Conservation (phyloP, 2,797 vertebrate species). For the Melanitta fusca region DNA sequence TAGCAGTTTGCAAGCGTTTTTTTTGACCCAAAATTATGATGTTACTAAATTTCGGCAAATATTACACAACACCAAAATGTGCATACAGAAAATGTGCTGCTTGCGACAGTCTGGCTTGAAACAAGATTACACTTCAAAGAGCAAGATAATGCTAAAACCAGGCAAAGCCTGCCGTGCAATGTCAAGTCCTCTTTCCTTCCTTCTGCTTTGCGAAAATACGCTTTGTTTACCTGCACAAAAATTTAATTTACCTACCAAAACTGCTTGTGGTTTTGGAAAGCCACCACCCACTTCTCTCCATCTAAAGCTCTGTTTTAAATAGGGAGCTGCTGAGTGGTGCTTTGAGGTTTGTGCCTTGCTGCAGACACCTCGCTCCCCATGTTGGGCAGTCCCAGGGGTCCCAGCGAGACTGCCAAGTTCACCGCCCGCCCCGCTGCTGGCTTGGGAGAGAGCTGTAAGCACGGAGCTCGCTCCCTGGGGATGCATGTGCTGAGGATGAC, state of each 20-base stretch:
- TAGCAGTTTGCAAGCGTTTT: not conserved
- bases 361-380: not conserved
- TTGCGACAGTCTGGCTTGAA: not conserved
- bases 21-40: not conserved
- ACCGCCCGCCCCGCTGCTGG: accelerated
- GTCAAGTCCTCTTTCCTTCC: not conserved
- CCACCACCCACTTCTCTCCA: accelerated
- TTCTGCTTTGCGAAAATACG: not conserved
- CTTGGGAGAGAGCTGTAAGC: not conserved
- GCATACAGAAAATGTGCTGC: not conserved
- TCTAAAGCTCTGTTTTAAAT: not conserved
- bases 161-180: not conserved
- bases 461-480: not conserved
- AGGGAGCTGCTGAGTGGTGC: not conserved
- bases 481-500: not conserved
- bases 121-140: not conserved
- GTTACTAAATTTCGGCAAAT: not conserved
- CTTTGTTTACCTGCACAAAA: not conserved
- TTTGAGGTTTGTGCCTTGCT: not conserved
- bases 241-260: constrained; percentile 12
- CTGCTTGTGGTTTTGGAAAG: not conserved
- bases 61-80: not conserved
- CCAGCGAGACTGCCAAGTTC: not conserved
- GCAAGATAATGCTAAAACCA: not conserved
- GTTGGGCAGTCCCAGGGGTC: not conserved